These are phyloP conservation scores for Galagoides demidoff DNA, from an alignment of 2,797 vertebrate genomes.

Conservation along the genomic window DNA sequence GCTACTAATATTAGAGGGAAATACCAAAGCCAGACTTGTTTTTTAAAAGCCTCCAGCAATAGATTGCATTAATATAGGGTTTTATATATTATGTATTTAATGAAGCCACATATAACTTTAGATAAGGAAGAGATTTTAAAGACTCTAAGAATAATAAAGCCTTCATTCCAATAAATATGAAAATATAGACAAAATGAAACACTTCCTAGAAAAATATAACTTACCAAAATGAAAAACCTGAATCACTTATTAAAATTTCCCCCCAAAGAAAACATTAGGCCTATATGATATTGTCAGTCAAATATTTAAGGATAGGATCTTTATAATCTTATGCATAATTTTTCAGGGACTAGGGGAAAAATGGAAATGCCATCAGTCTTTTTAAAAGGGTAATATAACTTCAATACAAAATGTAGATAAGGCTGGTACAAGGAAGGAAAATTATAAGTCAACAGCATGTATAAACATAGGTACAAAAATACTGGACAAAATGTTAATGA, in stretches of 20 bases:
- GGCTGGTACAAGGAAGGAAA: background rate
- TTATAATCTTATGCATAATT: background rate
- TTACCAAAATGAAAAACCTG: background rate
- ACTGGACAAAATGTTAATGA: constrained; percentile 5
- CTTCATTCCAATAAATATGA: background rate
- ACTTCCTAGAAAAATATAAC: background rate
- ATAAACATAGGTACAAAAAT: background rate
- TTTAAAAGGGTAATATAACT: background rate
- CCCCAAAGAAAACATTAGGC: background rate
- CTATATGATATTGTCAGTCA: background rate
- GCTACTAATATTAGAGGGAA: background rate
- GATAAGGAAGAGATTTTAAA: constrained; percentile 1
- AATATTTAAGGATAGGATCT: background rate
- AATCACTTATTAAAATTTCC: background rate
- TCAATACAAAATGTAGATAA: constrained; percentile 9
- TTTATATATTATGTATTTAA: background rate
- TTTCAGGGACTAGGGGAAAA: background rate
- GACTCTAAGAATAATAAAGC: background rate
- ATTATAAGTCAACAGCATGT: background rate
- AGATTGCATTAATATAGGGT: background rate
- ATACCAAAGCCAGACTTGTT: background rate
- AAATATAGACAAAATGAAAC: background rate
- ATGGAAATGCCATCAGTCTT: background rate
- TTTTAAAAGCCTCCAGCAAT: background rate
- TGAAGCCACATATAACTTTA: background rate